Evolutionary conservation across 2,888 invertebrate species (phyloP), one percentile per base, ranked within the genome.

Genomic region (Malachius bipustulatus): DNA sequence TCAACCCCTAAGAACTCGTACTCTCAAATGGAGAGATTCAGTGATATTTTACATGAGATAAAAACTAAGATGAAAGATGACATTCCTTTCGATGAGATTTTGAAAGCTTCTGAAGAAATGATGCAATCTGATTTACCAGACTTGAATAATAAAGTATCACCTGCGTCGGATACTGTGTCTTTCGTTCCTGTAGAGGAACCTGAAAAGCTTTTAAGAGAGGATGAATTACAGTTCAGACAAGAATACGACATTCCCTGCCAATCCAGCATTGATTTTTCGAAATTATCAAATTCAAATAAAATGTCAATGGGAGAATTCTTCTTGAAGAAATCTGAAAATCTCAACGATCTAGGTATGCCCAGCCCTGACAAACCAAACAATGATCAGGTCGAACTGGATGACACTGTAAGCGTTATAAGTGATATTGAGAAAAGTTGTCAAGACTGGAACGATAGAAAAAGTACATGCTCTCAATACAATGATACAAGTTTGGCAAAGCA

Each of bases 281-380:
- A 32, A 12, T 35, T 40, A 16, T 4, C 30, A 14, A 32, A 36
- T 4, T 29, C 32, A 14, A 36, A 35, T 15, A 38, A 47, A 36
- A 42, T 61, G 26, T 64, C 67, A 2, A 55, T 67, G 15, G 63
- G 64, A 14, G 62, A 63, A 44, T 69, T 61, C 48, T 69, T 69
- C 39, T 50, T 54, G 42, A 53, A 62, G 27, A 62, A 59, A 47
- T 64, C 62, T 31, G 63, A 63, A 15, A 52, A 55, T 41, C 46
- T 65, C 3, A 58, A 61, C 3, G 49, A 58, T 14, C 47, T 56
- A 32, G 24, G n/a, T 19, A 35, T 39, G 36, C 41, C 35, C 14
- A 54, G 52, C 36, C 56, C 56, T 2, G 42, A 46, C n/a, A n/a
- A n/a, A n/a, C n/a, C n/a, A n/a, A n/a, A n/a, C n/a, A n/a, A n/a